A percentile compares a stretch with the other conserved stretches of the same genome.
These are phyloP conservation scores for Proctacanthus coquilletti DNA, from an alignment of 1,140 invertebrate species.

Conservation along the genomic window DNA sequence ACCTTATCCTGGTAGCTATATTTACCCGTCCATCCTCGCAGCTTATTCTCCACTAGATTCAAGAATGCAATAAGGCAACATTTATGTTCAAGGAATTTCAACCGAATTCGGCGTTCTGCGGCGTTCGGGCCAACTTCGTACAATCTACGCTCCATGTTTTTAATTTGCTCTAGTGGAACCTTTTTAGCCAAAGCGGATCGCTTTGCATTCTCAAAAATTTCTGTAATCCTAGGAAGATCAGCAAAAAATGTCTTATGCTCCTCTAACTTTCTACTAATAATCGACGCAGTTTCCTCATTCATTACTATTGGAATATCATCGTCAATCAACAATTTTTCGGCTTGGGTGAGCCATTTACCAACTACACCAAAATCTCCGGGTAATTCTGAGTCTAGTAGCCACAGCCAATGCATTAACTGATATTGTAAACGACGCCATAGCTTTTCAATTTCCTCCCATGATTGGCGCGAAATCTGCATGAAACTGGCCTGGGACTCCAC, in stretches of 20 bases:
- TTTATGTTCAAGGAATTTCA: slow-evolving; percentile 84
- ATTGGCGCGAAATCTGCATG: slow-evolving; percentile 60
- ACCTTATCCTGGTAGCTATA: slow-evolving; percentile 74
- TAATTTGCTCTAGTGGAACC: slow-evolving; percentile 60
- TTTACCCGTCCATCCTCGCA: slow-evolving; percentile 77
- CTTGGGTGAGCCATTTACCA: slow-evolving; percentile 78
- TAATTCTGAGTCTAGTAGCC: slow-evolving; percentile 65
- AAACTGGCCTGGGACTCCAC: slow-evolving; percentile 56
- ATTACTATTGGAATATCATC: slow-evolving; percentile 66
- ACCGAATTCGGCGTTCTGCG: slow-evolving; percentile 55
- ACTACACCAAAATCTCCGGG: slow-evolving; percentile 69
- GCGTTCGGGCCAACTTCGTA: slow-evolving; percentile 52
- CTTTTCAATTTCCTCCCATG: slow-evolving; percentile 59
- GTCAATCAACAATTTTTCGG: slow-evolving; percentile 67
- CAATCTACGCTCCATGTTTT: slow-evolving; percentile 61
- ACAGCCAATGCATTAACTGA: slow-evolving; percentile 68
- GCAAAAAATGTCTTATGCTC: slow-evolving; percentile 82
- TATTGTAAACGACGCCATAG: slow-evolving; percentile 63
- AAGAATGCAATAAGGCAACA: slow-evolving; percentile 84
- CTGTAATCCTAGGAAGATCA: slow-evolving; percentile 56
- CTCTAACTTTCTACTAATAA: slow-evolving; percentile 74
- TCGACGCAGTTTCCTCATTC: slow-evolving; percentile 71
- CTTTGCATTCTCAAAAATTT: slow-evolving; percentile 56
- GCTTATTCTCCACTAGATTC: slow-evolving; percentile 73
- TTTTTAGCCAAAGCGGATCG: slow-evolving; percentile 41